Conservation (phyloP, 2,888 invertebrate genomes). For the Unio delphinus region DNA sequence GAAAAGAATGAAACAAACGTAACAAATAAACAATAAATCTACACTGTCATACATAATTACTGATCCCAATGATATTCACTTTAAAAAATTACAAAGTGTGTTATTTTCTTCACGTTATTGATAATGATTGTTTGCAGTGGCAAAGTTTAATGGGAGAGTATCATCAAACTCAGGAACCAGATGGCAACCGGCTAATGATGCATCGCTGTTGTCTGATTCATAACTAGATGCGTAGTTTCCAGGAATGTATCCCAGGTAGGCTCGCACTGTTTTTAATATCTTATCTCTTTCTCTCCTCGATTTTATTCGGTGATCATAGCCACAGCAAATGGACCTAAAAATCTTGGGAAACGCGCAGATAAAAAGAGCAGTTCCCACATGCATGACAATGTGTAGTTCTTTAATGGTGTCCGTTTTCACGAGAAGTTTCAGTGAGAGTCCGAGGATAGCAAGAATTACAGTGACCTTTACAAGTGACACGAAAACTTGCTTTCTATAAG, state of each 20-base stretch:
- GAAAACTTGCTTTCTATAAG: constrained; percentile 9
- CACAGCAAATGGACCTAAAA: constrained; percentile 19
- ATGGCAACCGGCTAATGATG: not conserved
- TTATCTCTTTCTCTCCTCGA: constrained; percentile 1
- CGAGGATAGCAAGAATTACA: constrained; percentile 22
- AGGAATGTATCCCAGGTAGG: not conserved
- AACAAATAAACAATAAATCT: too few relatives aligned
- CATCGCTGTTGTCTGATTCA: too few relatives aligned
- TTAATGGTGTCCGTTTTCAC: constrained; percentile 26
- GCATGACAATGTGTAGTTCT: constrained; percentile 31
- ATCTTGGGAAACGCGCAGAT: constrained; percentile 36
- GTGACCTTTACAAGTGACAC: constrained; percentile 9
- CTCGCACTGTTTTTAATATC: constrained; percentile 1
- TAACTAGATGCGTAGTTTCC: too few relatives aligned
- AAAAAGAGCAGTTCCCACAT: constrained; percentile 36
- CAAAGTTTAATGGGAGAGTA: too few relatives aligned
- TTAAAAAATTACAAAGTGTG: too few relatives aligned
- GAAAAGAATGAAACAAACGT: too few relatives aligned
- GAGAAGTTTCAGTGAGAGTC: constrained; percentile 26
- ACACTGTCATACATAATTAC: too few relatives aligned
- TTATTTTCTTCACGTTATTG: too few relatives aligned
- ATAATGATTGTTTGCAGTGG: too few relatives aligned
- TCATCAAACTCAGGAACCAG: too few relatives aligned
- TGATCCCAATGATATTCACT: too few relatives aligned
- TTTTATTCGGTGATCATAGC: not conserved